A percentile compares a stretch with the other conserved stretches of the same genome.
phyloP scores from a whole-genome alignment of 2,113 vertebrate species.

The Indicator maculatus region DNA sequence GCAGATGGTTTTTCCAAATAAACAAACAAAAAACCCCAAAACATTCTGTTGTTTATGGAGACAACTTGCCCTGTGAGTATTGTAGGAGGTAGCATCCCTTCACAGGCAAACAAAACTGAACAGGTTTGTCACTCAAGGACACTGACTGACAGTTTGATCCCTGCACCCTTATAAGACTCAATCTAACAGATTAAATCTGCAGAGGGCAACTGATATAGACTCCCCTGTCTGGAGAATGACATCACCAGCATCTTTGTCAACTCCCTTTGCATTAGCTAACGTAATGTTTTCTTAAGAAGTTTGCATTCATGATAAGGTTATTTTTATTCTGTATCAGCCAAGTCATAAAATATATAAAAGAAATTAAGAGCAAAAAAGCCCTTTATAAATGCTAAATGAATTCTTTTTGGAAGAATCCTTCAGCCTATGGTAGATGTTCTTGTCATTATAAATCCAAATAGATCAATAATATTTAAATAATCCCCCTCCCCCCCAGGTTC shows the following conservation, averaged over 20 bases:
- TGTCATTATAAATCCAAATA: not conserved
- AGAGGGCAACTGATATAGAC: not conserved
- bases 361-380: not conserved
- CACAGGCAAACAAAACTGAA: not conserved
- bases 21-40: not conserved
- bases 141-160: not conserved
- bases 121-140: not conserved
- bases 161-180: not conserved
- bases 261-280: not conserved
- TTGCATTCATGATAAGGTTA: not conserved
- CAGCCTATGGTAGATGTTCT: not conserved
- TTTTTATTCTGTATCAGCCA: not conserved
- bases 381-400: not conserved
- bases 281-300: not conserved
- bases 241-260: not conserved
- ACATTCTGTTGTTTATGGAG: not conserved
- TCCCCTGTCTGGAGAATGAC: not conserved
- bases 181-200: not conserved
- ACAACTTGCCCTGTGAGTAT: not conserved
- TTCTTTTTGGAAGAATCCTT: not conserved
- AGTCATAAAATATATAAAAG: not conserved
- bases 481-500: not conserved
- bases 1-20: not conserved
- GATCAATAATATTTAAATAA: not conserved
- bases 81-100: not conserved